Evolutionary conservation across 2,113 vertebrate species (phyloP), one percentile per base, ranked within the genome.

Genomic region (Tetrax tetrax): DNA sequence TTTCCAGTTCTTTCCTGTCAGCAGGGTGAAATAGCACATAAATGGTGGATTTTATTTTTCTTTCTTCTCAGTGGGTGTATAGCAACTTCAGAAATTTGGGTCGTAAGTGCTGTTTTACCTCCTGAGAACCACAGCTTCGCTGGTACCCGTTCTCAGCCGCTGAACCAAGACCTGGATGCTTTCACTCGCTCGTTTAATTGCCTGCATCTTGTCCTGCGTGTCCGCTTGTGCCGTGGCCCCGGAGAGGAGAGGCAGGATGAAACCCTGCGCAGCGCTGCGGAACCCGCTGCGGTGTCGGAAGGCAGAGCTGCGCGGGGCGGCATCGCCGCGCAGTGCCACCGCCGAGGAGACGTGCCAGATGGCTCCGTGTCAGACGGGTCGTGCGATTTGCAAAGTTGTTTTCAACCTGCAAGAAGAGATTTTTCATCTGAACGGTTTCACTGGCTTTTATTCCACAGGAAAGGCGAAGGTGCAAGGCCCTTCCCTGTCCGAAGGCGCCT

Each of bases 1-100:
- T 91, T 38, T 51, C 51, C 80, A 82, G 69, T 43, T 84, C 93
- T 45, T 81, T 82, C 76, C 93, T 82, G 80, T 56, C 81, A 89
- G 72, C 77, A 53, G 72, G 64, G 66, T 80, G 86, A 95, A 94
- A 84, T 10, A 25, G 38, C 83, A 60, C 81, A 60, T 51, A 59
- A 87, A 78, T 31, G 38, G 56, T 45, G 27, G 27, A 60, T 56
- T 60, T 20, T 43, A 59, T 35, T 29, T 27, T 7, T 78, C 31
- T 51, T 35, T 25, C 41, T 45, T 20, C 33, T 11, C 7, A 24
- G 53, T 10, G 79, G 50, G 53, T 33, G 61, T 83, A n/a, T 6
- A 35, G 48, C 14, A 38, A 12, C 37, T 54, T 5, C 43, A 89
- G 86, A 51, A 68, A 50, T 37, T 11, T 24, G 18, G 56, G 8